Evolutionary conservation across 1,140 invertebrate genomes (phyloP).

Genomic region (Drosophila insularis): DNA sequence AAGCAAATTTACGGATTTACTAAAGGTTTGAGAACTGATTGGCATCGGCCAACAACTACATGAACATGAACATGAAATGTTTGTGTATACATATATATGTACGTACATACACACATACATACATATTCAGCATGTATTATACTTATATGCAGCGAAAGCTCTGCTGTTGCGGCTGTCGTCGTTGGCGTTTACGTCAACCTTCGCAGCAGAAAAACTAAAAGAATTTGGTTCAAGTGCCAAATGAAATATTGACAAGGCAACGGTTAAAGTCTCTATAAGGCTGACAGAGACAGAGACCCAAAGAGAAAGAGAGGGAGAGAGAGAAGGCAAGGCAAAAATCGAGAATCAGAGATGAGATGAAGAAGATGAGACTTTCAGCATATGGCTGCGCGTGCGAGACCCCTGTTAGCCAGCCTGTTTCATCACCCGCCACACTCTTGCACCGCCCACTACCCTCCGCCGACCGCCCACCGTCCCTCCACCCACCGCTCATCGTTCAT

Average conservation of each 20-base stretch:
- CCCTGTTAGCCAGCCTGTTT: slow-evolving; percentile 2
- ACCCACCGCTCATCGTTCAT: too few species aligned
- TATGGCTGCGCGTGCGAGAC: slow-evolving; percentile 62
- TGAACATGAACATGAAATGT: not conserved
- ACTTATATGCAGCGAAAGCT: not conserved
- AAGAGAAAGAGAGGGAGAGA: slow-evolving; percentile 30
- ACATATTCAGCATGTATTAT: not conserved
- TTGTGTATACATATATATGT: too few species aligned
- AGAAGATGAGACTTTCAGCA: slow-evolving; percentile 52
- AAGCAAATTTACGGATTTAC: not conserved
- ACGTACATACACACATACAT: not conserved
- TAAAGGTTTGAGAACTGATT: not conserved
- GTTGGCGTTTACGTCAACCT: slow-evolving; percentile 46
- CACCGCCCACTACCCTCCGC: too few species aligned
- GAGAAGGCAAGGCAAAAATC: too few species aligned
- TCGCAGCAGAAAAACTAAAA: slow-evolving; percentile 68
- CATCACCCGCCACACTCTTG: not conserved
- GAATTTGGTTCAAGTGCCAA: slow-evolving; percentile 81
- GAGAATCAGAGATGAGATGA: slow-evolving; percentile 28
- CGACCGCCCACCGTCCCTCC: too few species aligned
- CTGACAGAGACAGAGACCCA: slow-evolving; percentile 30
- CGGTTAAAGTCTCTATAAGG: slow-evolving; percentile 25
- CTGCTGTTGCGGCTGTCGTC: slow-evolving; percentile 12
- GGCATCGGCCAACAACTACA: not conserved
- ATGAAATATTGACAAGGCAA: slow-evolving; percentile 79